A percentile compares a stretch with the other conserved stretches of the same genome.
Evolutionary conservation across 2,888 invertebrate species (phyloP).

Genomic region (Volucella inflata): DNA sequence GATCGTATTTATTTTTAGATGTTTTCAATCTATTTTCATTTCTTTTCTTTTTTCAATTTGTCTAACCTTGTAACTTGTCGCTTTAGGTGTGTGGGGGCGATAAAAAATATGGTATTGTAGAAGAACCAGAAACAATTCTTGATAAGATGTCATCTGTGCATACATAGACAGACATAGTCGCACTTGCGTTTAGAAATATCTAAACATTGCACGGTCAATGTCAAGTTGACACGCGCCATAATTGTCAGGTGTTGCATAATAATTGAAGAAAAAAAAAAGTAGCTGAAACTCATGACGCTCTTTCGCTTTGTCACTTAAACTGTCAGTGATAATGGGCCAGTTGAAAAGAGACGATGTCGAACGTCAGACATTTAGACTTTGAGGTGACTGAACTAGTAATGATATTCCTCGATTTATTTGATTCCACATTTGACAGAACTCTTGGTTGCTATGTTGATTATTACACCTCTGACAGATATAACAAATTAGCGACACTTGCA

Average conservation of each 20-base stretch:
- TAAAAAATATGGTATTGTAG: background rate
- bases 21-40: conserved; percentile 5
- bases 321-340: background rate
- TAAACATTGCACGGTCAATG: conserved; percentile 8
- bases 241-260: conserved; percentile 2
- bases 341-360: background rate
- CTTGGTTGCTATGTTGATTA: no score
- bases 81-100: background rate
- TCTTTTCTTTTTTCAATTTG: background rate
- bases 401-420: no score
- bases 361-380: background rate
- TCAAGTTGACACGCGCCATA: conserved; percentile 1
- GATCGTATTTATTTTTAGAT: conserved; percentile 34
- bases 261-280: background rate
- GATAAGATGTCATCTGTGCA: background rate
- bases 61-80: conserved; percentile 19
- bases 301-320: background rate
- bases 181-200: background rate
- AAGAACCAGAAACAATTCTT: background rate
- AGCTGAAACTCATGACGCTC: background rate
- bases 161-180: background rate
- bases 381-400: conserved; percentile 3
- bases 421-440: no score
- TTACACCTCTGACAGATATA: no score
- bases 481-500: no score